Base-by-base conservation (phyloP, 2,888 invertebrate species). In the Brachyptera putata region DNA sequence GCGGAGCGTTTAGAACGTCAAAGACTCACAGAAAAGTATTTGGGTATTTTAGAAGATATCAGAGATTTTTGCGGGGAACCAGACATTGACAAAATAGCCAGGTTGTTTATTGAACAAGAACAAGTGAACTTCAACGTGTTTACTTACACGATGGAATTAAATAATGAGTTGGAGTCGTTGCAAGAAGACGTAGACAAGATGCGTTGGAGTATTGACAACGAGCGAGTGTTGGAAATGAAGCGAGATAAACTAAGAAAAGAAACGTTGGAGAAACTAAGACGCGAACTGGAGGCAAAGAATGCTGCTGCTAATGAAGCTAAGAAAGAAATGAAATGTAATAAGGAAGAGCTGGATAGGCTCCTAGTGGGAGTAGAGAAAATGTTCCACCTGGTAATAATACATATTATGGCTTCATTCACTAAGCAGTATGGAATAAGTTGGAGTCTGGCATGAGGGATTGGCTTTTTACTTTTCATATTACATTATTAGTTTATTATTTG, bases 111-210 rank as follows among this genome's bases (percentile, higher is more conserved):
- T 49, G 72, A 72, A 61, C 68, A 71, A 13, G 76, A 76, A 64
- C 73, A 75, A 63, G 69, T 69, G 46, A 77, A 77, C 69, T 76
- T 76, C 68, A 75, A 76, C 24, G 68, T 75, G 43, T 77, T 76
- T 67, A 76, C 75, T 64, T 76, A 72, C 64, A 74, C 76, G 18
- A 76, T 76, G 66, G 75, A 77, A 65, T 72, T 76, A 65, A 76
- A 76, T 65, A 73, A 62, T 34, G 67, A 68, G 63, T 21, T 46
- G 4, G 46, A 46, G 24, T 5, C 9, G 2, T 24, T 46, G 2
- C 22, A 18, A 2, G 46, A 46, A 9, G 21, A 46, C 24, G 46
- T 46, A 24, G 24, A 18, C 11, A 5, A 18, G 7, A 46, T 46
- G n/a, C n/a, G 22, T n/a, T 9, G 1, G 11, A 11, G n/a, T 11